A percentile compares a stretch with the other conserved stretches of the same genome.
Conservation (phyloP, 1,140 invertebrate species). For the Matsumurasca onukii region DNA sequence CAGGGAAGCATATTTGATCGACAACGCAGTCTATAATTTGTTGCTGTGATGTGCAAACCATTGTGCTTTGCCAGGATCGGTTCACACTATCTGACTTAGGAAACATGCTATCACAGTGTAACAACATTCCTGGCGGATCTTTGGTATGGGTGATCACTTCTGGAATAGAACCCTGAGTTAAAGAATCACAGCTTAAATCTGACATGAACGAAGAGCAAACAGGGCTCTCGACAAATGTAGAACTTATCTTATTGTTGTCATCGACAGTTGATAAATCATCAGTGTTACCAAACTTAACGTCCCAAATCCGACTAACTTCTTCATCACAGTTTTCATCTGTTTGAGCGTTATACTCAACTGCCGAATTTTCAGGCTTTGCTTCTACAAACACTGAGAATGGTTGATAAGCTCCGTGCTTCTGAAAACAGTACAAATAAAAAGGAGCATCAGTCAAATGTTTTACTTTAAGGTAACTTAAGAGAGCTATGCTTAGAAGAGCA, state of each 20-base stretch:
- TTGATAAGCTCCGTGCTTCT: constrained; percentile 15
- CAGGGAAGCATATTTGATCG: constrained; percentile 22
- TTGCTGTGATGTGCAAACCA: constrained; percentile 3
- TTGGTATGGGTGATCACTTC: constrained; percentile 4
- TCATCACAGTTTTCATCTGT: neutral
- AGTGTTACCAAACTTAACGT: constrained; percentile 7
- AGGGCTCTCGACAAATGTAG: constrained; percentile 1
- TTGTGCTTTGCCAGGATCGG: neutral
- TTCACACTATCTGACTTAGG: neutral
- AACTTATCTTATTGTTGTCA: neutral
- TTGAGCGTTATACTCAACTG: constrained; percentile 1
- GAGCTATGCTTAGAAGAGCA: too few relatives aligned
- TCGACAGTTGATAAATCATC: neutral
- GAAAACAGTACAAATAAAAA: too few relatives aligned
- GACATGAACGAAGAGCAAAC: neutral
- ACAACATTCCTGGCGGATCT: neutral
- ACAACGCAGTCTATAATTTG: constrained; percentile 26
- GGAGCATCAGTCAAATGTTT: too few relatives aligned
- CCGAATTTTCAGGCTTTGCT: neutral
- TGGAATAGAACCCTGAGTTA: neutral
- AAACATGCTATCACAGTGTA: neutral
- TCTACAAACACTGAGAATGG: neutral
- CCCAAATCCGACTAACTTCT: constrained; percentile 8
- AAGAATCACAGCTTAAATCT: constrained; percentile 6
- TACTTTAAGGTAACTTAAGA: too few relatives aligned